Percentiles rank a stretch among this genome's conserved stretches.
phyloP scores from a whole-genome alignment of 1,140 invertebrate genomes.

The Harlomillsia oculata region DNA sequence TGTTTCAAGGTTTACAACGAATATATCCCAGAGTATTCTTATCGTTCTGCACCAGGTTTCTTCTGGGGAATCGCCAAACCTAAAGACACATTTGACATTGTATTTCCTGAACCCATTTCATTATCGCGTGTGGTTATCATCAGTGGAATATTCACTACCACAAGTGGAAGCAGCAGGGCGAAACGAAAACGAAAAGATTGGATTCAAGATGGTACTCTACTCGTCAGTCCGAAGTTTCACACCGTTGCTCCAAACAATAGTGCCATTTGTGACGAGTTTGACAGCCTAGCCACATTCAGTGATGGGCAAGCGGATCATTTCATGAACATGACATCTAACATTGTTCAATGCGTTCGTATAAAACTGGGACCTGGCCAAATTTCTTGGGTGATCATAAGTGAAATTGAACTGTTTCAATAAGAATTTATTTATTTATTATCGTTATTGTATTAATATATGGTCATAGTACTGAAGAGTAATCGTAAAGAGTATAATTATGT shows the following conservation, averaged over 20 bases:
- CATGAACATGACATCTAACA: neutral
- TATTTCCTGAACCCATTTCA: constrained; percentile 8
- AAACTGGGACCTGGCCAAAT: constrained; percentile 25
- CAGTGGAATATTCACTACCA: constrained; percentile 4
- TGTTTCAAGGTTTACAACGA: constrained; percentile 26
- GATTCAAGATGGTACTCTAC: constrained; percentile 22
- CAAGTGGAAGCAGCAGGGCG: neutral
- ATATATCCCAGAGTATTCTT: constrained; percentile 28
- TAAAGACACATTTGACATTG: constrained; percentile 25
- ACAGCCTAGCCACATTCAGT: neutral
- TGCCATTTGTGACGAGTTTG: constrained; percentile 30
- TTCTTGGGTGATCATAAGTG: constrained; percentile 27
- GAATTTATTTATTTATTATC: neutral
- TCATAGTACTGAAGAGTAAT: too few species aligned
- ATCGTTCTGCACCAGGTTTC: constrained; percentile 24
- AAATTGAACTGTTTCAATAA: constrained; percentile 23
- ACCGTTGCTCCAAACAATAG: constrained; percentile 15
- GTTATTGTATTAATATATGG: too few species aligned
- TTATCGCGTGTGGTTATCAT: constrained; percentile 10
- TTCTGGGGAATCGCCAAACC: constrained; percentile 30
- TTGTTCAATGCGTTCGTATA: constrained; percentile 24
- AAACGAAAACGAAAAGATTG: constrained; percentile 20
- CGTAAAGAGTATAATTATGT: too few species aligned
- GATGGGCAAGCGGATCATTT: neutral
- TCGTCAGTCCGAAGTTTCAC: constrained; percentile 13